Percentiles rank a stretch among this genome's conserved stretches.
phyloP scores from a whole-genome alignment of 2,888 invertebrate species.

The Adelphocoris suturalis region DNA sequence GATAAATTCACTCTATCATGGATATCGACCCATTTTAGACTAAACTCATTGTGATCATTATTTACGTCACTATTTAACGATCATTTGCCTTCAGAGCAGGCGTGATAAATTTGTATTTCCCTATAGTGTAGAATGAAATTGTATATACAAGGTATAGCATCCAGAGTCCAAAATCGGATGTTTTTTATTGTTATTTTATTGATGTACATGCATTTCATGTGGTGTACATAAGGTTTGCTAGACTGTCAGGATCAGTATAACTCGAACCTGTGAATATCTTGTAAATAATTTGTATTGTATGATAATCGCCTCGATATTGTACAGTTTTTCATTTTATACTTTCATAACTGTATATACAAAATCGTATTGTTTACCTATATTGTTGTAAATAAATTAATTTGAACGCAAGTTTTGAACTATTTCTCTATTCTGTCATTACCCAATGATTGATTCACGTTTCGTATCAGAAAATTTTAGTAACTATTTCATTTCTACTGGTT shows the following conservation, averaged over 20 bases:
- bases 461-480: too few relatives aligned
- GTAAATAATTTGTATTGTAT: neutral
- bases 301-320: neutral
- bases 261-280: neutral
- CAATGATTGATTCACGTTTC: too few relatives aligned
- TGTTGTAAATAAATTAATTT: neutral
- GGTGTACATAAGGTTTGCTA: neutral
- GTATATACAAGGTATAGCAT: neutral
- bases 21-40: too few relatives aligned
- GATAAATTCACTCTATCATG: too few relatives aligned
- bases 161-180: neutral
- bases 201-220: neutral
- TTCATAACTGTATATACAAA: neutral
- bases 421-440: too few relatives aligned
- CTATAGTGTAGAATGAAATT: neutral
- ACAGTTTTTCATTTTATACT: neutral
- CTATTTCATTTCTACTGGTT: too few relatives aligned
- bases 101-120: too few relatives aligned
- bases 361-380: neutral
- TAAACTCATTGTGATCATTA: too few relatives aligned
- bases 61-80: too few relatives aligned
- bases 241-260: neutral
- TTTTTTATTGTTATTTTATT: neutral
- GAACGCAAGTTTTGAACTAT: neutral
- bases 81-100: too few relatives aligned